Evolutionary conservation across 2,113 vertebrate genomes (phyloP), one percentile per base, ranked within the genome.

Genomic region (Halichoerus grypus): DNA sequence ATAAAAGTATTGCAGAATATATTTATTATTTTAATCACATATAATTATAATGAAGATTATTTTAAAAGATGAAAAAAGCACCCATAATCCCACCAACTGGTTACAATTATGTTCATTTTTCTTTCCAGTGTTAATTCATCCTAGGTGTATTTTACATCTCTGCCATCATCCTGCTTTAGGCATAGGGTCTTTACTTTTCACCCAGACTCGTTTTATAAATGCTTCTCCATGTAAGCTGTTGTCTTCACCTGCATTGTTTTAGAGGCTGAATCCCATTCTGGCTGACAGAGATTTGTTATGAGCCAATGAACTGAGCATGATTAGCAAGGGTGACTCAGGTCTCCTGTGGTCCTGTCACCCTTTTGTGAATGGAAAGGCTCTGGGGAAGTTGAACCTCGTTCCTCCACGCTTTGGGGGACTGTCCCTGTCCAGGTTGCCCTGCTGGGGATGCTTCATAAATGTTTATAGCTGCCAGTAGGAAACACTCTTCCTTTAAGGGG

Each of bases 11-110:
- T 61, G 18, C 26, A 84, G 59, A 81, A 83, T 61, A 15, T n/a
- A 57, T 94, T 83, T 92, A 59, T 63, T 82, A 86, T 57, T 98
- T 91, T 83, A 94, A 51, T 88, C n/a, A 26, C 21, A 19, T 74
- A 33, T 39, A 67, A 72, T 95, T 91, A 21, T 57, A 83, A 91
- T 74, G 51, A 77, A 81, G 69, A 46, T 87, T 80, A 55, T 94
- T 91, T 95, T 61, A 33, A 90, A 85, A 88, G 57, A 76, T 57
- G 33, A 39, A 36, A 83, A 69, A 90, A 61, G 15, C 36, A 77
- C 28, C 39, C n/a, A 24, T 36, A 7, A 19, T 84, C 69, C 59
- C 39, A 76, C 42, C 8, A 49, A n/a, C 42, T 74, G 49, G 72
- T 71, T 74, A 79, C 7, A 49, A 33, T 42, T 8, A 5, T 51